These are phyloP conservation scores for Eupithecia inturbata DNA, from an alignment of 2,888 invertebrate genomes.

Conservation along the genomic window DNA sequence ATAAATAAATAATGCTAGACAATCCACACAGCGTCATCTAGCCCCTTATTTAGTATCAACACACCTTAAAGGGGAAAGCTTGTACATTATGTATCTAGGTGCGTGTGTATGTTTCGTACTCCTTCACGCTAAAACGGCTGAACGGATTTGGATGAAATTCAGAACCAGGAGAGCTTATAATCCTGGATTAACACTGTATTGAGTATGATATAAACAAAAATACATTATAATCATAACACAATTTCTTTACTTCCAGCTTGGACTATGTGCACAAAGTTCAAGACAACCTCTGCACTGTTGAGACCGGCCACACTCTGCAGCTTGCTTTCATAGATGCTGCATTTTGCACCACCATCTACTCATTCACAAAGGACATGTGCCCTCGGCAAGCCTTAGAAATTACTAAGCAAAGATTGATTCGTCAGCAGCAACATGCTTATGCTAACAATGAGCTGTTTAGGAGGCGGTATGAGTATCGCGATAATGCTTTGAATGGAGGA, in stretches of 20 bases:
- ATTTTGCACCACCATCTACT: slow-evolving; percentile 75
- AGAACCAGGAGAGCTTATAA: background rate
- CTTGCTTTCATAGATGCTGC: slow-evolving; percentile 77
- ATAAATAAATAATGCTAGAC: background rate
- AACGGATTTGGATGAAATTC: background rate
- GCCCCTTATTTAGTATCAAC: background rate
- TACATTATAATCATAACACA: background rate
- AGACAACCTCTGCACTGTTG: slow-evolving; percentile 75
- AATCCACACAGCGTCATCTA: background rate
- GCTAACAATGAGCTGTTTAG: slow-evolving; percentile 74
- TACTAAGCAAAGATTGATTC: slow-evolving; percentile 30
- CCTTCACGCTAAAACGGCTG: background rate
- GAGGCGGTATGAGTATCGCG: slow-evolving; percentile 63
- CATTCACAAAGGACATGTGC: slow-evolving; percentile 72
- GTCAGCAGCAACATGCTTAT: slow-evolving; percentile 63
- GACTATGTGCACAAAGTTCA: slow-evolving; percentile 69
- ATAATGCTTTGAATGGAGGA: slow-evolving; percentile 73
- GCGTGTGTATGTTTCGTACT: background rate
- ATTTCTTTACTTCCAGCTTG: slow-evolving; percentile 55
- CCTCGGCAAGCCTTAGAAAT: slow-evolving; percentile 61
- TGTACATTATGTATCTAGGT: too few species aligned
- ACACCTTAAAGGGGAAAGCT: background rate
- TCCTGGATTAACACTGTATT: too few species aligned
- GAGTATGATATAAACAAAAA: too few species aligned
- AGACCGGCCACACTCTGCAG: slow-evolving; percentile 72